Base-by-base conservation (phyloP, 2,113 vertebrate species). In the Hemicordylus capensis region DNA sequence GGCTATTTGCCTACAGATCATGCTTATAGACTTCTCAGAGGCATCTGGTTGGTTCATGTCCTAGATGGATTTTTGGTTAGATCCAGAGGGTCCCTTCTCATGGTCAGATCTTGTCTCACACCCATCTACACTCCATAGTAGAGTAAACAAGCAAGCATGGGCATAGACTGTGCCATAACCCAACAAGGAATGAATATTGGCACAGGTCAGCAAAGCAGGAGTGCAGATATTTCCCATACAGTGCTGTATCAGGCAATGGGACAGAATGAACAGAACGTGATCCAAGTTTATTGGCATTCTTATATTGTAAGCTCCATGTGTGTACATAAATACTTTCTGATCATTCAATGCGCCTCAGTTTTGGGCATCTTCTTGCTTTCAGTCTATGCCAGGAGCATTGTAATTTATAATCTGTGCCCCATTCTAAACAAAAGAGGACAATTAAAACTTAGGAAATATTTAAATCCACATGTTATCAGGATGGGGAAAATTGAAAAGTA, bases 381-480 rank as follows among this genome's bases (percentile, higher is more conserved):
- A 67, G 64, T n/a, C n/a, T 77, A 81, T 85, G 88, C 80, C 88
- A 92, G 81, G 75, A 84, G 59, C 46, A 44, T 80, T 90, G 64
- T 86, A 88, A 93, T 92, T 91, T 89, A 88, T 86, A 91, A 87
- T 92, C 91, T 89, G 28, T n/a, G 78, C 86, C 91, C 86, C 17
- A 90, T 89, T 91, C 89, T 93, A 91, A 95, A 95, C 82, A 93
- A 93, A 91, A 94, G 28, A 70, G n/a, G 89, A 48, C 85, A 93
- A 92, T 94, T 94, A 90, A 78, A n/a, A 91, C 89, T 92, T 91
- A 89, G 87, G 81, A 83, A 89, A 87, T 92, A 95, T 91, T 95
- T 94, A 94, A 96, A 95, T 89, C 91, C 90, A 94, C 86, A 88
- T 92, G 88, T 95, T 88, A 80, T 69, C 48, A 12, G 20, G 78